Percentiles rank a stretch among this genome's conserved stretches.
Evolutionary conservation across 53 echinoderm and acorn worm species (phyloP).

Genomic region (Astropecten irregularis): DNA sequence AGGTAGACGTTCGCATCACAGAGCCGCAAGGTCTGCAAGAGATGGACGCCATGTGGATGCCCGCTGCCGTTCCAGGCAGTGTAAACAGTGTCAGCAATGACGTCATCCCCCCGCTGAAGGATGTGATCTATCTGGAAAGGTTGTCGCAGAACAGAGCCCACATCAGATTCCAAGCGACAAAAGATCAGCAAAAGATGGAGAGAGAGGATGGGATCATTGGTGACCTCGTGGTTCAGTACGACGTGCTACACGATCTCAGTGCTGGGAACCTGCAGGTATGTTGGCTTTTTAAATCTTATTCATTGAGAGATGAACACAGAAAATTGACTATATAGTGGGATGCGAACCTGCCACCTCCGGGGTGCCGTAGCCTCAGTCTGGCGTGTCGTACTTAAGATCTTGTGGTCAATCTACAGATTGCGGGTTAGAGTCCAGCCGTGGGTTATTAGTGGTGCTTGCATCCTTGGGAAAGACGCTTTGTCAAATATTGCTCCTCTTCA

Average conservation of each 20-base stretch:
- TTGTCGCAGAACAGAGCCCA: conserved; percentile 43
- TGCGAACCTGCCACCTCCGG: no score
- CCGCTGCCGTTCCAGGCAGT: not conserved
- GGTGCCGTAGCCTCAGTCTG: not conserved
- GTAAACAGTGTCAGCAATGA: not conserved
- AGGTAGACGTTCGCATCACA: conserved; percentile 59
- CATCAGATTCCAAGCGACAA: conserved; percentile 56
- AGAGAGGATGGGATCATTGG: conserved; percentile 68
- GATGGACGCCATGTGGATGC: conserved; percentile 63
- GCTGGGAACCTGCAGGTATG: conserved; percentile 88
- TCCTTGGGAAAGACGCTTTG: no score
- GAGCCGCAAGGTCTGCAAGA: conserved; percentile 83
- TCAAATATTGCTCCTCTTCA: no score
- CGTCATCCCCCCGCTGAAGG: not conserved
- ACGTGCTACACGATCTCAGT: conserved; percentile 75
- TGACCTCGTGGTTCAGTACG: conserved; percentile 80
- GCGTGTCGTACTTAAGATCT: no score
- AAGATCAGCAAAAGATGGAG: conserved; percentile 63
- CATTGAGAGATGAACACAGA: not conserved
- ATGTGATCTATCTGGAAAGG: conserved; percentile 3
- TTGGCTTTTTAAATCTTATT: not conserved
- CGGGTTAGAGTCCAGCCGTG: no score
- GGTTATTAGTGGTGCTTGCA: no score
- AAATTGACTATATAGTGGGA: not conserved
- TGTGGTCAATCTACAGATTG: no score